Evolutionary conservation across 2,113 vertebrate species (phyloP).

Genomic region (Verasper variegatus): DNA sequence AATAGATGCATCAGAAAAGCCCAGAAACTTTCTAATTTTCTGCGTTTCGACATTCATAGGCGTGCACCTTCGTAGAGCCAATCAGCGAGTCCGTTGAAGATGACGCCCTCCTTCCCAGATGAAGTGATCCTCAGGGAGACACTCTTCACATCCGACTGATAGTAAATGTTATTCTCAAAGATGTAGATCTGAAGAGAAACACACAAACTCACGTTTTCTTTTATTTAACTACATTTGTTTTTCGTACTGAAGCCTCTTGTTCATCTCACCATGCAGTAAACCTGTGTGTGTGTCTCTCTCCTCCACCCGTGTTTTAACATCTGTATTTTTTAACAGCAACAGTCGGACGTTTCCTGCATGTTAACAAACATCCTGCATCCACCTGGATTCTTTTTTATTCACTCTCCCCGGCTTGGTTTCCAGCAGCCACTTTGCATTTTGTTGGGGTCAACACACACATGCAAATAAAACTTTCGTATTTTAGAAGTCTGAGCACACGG

Average conservation of each 20-base stretch:
- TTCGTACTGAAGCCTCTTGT: not conserved
- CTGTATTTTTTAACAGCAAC: conserved; percentile 44
- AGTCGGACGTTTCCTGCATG: conserved; percentile 1
- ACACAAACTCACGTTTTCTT: not conserved
- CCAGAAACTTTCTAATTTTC: too few relatives aligned
- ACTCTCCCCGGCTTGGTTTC: conserved; percentile 2
- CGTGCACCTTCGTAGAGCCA: conserved; percentile 94
- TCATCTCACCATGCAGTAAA: not conserved
- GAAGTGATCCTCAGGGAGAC: conserved; percentile 94
- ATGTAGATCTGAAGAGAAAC: conserved; percentile 88
- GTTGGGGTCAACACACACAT: too few relatives aligned
- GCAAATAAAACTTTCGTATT: too few relatives aligned
- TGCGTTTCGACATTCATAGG: too few relatives aligned
- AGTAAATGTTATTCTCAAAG: conserved; percentile 99
- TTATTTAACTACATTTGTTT: not conserved
- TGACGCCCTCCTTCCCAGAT: conserved; percentile 91
- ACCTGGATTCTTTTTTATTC: conserved; percentile 12
- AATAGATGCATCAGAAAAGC: too few relatives aligned
- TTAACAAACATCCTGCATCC: conserved; percentile 19
- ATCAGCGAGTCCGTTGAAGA: conserved; percentile 95
- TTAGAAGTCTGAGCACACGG: not conserved
- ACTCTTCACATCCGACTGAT: conserved; percentile 91
- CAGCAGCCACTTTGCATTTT: not conserved
- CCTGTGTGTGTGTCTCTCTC: not conserved
- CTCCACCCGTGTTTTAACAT: conserved; percentile 46